Evolutionary conservation across 92 coral and sea anemone species (phyloP), one percentile per base, ranked within the genome.

Genomic region (Anthopleura xanthogrammica): DNA sequence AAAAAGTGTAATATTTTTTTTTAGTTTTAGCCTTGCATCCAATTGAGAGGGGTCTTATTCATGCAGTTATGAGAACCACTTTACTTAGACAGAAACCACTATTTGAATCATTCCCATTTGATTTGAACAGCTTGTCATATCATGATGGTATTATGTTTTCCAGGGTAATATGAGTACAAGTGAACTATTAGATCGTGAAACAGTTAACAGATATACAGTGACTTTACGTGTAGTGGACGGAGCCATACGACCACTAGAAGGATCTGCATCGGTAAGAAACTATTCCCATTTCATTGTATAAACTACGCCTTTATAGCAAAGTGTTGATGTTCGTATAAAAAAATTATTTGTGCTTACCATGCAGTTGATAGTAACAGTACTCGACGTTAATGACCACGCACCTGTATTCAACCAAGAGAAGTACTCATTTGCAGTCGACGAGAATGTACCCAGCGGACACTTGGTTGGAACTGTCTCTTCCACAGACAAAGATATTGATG

Each of bases 141-240:
- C 58, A 54, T 54, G 58, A 0, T 71, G 36, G 36, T 24, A 23
- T 43, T 43, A 7, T 43, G 8, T 43, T 66, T 24, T 77, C 0
- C 71, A 93, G 97, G 97, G 97, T 13, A 89, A 91, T 41, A 82
- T 93, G 3, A 93, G 95, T 3, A 93, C 97, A 2, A n/a, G 83
- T 0, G 91, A 84, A 24, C 76, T 75, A 16, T 72, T 93, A 77
- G 88, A 93, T 76, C 90, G 97, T 52, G 97, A 93, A 75, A 79
- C 41, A 17, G 58, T 70, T 58, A 85, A 81, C 13, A 20, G 52
- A 0, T 93, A 91, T 52, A 93, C 91, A 9, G 41, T 93, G 39
- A 93, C 90, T 0, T 82, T 93, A 20, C 88, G 91, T 36, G 97
- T 95, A 8, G 88, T 81, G 13, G 97, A 93, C 48, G 90, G 83